phyloP scores from a whole-genome alignment of 2,888 invertebrate genomes.

The Harmothoe impar region DNA sequence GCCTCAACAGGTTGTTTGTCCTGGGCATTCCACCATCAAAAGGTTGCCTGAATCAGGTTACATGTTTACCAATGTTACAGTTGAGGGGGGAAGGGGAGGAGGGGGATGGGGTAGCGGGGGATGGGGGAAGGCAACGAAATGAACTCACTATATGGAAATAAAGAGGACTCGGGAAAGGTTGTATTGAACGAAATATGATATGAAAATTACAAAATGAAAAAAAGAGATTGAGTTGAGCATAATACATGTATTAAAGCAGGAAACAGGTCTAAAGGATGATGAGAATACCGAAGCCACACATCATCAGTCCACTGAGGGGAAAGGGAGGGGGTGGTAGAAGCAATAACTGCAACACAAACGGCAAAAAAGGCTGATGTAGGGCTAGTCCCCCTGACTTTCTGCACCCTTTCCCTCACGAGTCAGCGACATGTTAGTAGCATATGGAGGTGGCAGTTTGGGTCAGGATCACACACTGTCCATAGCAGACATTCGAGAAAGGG shows the following conservation, averaged over 20 bases:
- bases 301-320: not conserved
- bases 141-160: not conserved
- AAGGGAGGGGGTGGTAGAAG: not conserved
- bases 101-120: not conserved
- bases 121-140: not conserved
- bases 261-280: not conserved
- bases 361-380: no score
- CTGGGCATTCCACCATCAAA: not conserved
- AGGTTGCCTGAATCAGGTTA: not conserved
- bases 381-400: not conserved
- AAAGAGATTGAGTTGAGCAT: not conserved
- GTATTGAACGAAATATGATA: not conserved
- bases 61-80: not conserved
- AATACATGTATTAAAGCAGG: not conserved
- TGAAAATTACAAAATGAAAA: not conserved
- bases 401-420: not conserved
- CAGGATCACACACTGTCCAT: not conserved
- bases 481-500: not conserved
- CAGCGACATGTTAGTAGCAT: not conserved
- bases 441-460: not conserved
- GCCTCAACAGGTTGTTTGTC: not conserved
- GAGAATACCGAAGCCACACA: not conserved
- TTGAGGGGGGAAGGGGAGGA: not conserved
- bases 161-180: not conserved
- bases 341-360: not conserved